Conservation (phyloP, 1,140 invertebrate species). For the Dufourea novaeangliae region DNA sequence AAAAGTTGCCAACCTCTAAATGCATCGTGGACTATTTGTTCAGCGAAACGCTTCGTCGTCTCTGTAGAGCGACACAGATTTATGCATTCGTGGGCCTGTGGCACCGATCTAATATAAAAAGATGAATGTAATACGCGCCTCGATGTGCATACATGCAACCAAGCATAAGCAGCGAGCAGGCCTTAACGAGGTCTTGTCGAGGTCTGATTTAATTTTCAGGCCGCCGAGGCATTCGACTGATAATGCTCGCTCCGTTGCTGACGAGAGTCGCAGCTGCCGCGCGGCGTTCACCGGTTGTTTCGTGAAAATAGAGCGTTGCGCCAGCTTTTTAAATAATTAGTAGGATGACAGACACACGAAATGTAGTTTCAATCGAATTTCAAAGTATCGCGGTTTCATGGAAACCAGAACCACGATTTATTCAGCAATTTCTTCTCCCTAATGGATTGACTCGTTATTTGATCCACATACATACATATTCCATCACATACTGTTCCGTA, state of each 20-base stretch:
- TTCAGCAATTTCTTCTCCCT: too few species aligned
- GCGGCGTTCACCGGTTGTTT: not conserved
- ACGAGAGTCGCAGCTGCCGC: not conserved
- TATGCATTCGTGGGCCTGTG: not conserved
- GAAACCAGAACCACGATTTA: too few species aligned
- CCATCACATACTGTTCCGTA: not conserved
- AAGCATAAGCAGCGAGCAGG: slow-evolving; percentile 11
- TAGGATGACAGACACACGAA: too few species aligned
- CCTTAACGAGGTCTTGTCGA: slow-evolving; percentile 60
- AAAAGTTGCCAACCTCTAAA: slow-evolving; percentile 14
- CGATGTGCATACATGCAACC: not conserved
- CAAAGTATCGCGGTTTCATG: not conserved
- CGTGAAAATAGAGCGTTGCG: not conserved
- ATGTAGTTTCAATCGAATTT: too few species aligned
- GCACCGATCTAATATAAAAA: slow-evolving; percentile 40
- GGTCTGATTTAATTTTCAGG: slow-evolving; percentile 63
- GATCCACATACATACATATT: too few species aligned
- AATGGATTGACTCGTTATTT: too few species aligned
- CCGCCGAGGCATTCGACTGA: slow-evolving; percentile 41
- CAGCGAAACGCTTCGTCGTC: not conserved
- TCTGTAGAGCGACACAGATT: not conserved
- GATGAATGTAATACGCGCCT: slow-evolving; percentile 22
- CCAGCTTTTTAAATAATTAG: not conserved
- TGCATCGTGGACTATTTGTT: not conserved
- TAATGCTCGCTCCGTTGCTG: slow-evolving; percentile 12